Evolutionary conservation across 2,888 invertebrate genomes (phyloP).

Genomic region (Odontocolon sp.): DNA sequence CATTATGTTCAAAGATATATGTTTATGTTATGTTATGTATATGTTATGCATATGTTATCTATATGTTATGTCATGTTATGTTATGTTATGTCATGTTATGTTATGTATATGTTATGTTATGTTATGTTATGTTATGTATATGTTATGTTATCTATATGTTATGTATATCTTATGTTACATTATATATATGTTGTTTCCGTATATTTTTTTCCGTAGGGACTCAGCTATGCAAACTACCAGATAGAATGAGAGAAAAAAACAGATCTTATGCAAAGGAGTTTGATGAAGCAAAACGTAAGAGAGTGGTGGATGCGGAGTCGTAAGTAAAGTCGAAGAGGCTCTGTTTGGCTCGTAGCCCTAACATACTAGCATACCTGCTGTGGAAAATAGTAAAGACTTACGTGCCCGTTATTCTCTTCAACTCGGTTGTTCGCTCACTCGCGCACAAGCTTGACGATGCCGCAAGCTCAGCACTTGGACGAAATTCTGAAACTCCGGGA

Average conservation of each 20-base stretch:
- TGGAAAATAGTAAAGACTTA: conserved; percentile 50
- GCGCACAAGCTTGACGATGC: conserved; percentile 30
- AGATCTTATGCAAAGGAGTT: neutral
- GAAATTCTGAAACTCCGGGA: conserved; percentile 56
- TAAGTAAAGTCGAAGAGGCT: conserved; percentile 44
- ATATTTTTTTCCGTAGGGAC: neutral
- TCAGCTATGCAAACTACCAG: neutral
- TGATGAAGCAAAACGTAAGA: conserved; percentile 27
- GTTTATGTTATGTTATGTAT: no score
- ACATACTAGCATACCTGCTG: neutral
- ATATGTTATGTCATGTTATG: no score
- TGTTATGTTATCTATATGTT: no score
- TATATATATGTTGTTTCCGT: no score
- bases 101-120: no score
- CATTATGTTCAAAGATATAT: no score
- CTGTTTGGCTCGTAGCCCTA: conserved; percentile 53
- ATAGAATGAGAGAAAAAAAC: neutral
- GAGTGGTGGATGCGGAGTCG: conserved; percentile 13
- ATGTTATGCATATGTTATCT: no score
- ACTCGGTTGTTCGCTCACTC: conserved; percentile 35
- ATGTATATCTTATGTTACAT: no score
- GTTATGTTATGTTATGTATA: no score
- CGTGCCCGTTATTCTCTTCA: conserved; percentile 23
- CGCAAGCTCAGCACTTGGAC: conserved; percentile 61
- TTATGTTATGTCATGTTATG: no score